A percentile compares a stretch with the other conserved stretches of the same genome.
Evolutionary conservation across 2,797 vertebrate species (phyloP).

Genomic region (Poecilia wingei): DNA sequence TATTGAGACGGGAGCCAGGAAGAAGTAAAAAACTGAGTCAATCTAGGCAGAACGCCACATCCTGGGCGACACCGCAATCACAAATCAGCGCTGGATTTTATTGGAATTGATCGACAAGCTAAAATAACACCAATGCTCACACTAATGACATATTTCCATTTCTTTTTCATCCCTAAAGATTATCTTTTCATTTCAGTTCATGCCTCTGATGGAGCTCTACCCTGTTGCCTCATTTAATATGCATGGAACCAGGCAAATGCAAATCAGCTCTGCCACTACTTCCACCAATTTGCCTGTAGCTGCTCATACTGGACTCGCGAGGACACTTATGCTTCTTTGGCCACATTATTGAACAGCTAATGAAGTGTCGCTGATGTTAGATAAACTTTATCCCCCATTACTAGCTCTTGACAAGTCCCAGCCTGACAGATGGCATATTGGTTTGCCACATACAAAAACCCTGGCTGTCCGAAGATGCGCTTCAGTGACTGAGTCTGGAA

Average conservation of each 20-base stretch:
- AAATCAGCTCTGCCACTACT: constrained; percentile 10
- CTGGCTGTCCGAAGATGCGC: not conserved
- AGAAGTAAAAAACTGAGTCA: not conserved
- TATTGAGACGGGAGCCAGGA: not conserved
- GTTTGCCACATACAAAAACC: not conserved
- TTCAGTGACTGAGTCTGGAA: not conserved
- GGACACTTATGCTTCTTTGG: constrained; percentile 15
- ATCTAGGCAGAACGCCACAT: not conserved
- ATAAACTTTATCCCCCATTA: constrained; percentile 9
- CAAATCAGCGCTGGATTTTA: constrained; percentile 1
- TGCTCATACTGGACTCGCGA: not conserved
- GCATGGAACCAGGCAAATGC: constrained; percentile 13
- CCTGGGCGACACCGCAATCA: not conserved
- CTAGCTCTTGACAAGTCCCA: constrained; percentile 5
- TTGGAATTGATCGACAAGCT: not conserved
- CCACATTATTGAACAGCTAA: constrained; percentile 8
- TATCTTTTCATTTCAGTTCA: constrained; percentile 1
- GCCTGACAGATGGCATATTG: not conserved
- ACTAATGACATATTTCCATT: constrained; percentile 1
- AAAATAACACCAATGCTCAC: not conserved
- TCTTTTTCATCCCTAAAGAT: not conserved
- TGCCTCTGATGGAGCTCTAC: constrained; percentile 6
- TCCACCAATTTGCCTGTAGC: constrained; percentile 3
- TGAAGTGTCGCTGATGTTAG: constrained; percentile 3
- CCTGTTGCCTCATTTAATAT: constrained; percentile 13